Evolutionary conservation across 2,797 vertebrate genomes (phyloP), one percentile per base, ranked within the genome.

Genomic region (Neolamprologus multifasciatus): DNA sequence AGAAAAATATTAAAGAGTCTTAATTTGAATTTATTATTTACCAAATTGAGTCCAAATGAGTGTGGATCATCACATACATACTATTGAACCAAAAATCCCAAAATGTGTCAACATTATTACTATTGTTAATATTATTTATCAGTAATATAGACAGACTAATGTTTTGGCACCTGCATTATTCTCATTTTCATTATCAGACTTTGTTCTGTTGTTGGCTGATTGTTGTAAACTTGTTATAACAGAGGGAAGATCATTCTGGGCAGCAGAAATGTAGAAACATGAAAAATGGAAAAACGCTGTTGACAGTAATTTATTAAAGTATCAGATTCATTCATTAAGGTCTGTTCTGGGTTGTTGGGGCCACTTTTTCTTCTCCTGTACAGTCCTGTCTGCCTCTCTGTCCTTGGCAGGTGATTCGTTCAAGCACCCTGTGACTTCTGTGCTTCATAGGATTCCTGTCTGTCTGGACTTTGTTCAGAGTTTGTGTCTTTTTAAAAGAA

Each of bases 21-120:
- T 45, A 48, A 17, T 51, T 51, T 51, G 50, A 51, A 0, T 10
- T 6, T 51, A 51, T 51, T 51, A 51, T 51, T 51, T n/a, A 0
- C 17, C 2, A 50, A 0, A 19, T 50, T 19, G 50, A 51, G 50
- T 10, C 50, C 0, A 51, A 1, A 51, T 52, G 50, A 52, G 50
- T 52, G 51, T 52, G 10, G n/a, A 21, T 52, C 0, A 0, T 21
- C 50, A 52, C 0, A 21, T 52, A 11, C 19, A 21, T 52, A 52
- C 50, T 52, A 0, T 52, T 52, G n/a, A 0, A 21, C 51, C 10
- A 52, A 21, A 52, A 0, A 12, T 0, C 0, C 51, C 51, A 52
- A 1, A 52, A 52, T 21, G 6, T 52, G 51, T 52, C 10, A 21
- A 0, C 6, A 12, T 48, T 40, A 40, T 40, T 40, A 40, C 2